A percentile compares a stretch with the other conserved stretches of the same genome.
Conservation (phyloP, 2,888 invertebrate genomes). For the Minunthozetes semirufus region DNA sequence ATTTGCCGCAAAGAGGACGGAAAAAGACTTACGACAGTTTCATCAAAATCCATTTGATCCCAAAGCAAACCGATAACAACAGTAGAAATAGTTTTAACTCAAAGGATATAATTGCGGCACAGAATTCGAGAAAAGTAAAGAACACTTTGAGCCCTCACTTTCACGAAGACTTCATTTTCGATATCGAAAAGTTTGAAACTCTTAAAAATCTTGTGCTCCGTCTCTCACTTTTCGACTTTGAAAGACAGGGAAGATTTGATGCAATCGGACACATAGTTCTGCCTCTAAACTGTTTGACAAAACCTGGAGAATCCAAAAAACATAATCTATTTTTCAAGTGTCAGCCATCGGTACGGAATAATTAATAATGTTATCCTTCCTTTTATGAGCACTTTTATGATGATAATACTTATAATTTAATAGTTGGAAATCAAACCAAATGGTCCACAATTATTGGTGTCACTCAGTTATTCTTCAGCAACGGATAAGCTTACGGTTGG, state of each 20-base stretch:
- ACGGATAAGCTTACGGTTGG: background rate
- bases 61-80: background rate
- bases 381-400: too few relatives aligned
- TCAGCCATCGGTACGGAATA: constrained; percentile 36
- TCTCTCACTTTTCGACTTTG: constrained; percentile 46
- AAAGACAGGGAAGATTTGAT: constrained; percentile 45
- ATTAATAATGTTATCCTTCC: too few relatives aligned
- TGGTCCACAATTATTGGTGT: constrained; percentile 11
- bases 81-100: constrained; percentile 40
- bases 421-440: background rate
- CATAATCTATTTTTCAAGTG: constrained; percentile 37
- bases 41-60: constrained; percentile 44
- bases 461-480: background rate
- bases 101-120: constrained; percentile 41
- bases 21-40: constrained; percentile 43
- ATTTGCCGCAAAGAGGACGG: constrained; percentile 45
- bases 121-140: constrained; percentile 42
- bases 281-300: constrained; percentile 42
- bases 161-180: constrained; percentile 45
- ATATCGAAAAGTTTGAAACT: constrained; percentile 42
- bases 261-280: constrained; percentile 46
- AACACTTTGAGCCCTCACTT: constrained; percentile 44
- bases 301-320: constrained; percentile 10
- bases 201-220: constrained; percentile 42
- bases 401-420: background rate